These are phyloP conservation scores for Eueides isabella DNA, from an alignment of 1,140 invertebrate species.

Conservation along the genomic window DNA sequence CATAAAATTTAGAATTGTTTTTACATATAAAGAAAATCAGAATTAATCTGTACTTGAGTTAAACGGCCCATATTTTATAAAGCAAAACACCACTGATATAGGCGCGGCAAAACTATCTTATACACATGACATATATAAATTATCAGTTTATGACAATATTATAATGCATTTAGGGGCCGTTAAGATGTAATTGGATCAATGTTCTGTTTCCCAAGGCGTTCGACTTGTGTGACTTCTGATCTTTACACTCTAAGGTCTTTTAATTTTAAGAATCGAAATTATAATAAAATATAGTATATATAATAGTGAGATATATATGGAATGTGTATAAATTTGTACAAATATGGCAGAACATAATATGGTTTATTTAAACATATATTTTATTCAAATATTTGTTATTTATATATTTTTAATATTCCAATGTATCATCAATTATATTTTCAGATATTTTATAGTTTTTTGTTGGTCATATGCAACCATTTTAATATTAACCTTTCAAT, in stretches of 20 bases:
- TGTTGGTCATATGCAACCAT: too few species aligned
- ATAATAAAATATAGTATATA: slow-evolving; percentile 5
- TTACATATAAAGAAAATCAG: too few species aligned
- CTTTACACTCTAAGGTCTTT: slow-evolving; percentile 36
- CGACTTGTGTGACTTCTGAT: slow-evolving; percentile 36
- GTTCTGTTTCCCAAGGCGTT: slow-evolving; percentile 35
- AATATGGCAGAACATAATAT: background rate
- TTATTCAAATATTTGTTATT: background rate
- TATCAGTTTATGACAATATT: slow-evolving; percentile 31
- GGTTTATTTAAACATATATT: background rate
- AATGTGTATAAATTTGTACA: slow-evolving; percentile 1
- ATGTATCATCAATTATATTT: background rate
- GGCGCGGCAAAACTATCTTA: slow-evolving; percentile 27
- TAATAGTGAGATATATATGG: slow-evolving; percentile 7
- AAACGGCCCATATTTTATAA: background rate
- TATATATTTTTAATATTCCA: background rate
- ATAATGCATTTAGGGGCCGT: slow-evolving; percentile 33
- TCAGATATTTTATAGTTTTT: too few species aligned
- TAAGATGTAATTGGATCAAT: slow-evolving; percentile 34
- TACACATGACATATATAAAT: slow-evolving; percentile 29
- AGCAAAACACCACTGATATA: slow-evolving; percentile 16
- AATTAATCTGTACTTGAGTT: background rate
- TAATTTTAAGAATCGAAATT: slow-evolving; percentile 5
- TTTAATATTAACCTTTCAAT: too few species aligned
- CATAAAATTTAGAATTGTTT: too few species aligned